A percentile compares a stretch with the other conserved stretches of the same genome.
Evolutionary conservation across 2,113 vertebrate genomes (phyloP).

Genomic region (Harpagus bidentatus): DNA sequence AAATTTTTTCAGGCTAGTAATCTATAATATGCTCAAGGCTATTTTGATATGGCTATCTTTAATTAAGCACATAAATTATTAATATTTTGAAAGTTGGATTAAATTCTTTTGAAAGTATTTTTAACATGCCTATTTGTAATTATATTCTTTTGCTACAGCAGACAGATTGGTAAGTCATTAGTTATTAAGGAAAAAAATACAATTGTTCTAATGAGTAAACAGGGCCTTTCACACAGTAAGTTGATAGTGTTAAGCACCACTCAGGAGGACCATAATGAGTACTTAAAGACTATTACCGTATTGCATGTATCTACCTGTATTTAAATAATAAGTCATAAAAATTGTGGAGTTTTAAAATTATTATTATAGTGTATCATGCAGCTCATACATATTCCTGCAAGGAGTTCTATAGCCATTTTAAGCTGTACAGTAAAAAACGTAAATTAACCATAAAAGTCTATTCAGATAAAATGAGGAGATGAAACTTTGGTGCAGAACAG

Average conservation of each 20-base stretch:
- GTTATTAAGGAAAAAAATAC: background rate
- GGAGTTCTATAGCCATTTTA: background rate
- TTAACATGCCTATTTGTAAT: background rate
- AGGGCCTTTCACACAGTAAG: background rate
- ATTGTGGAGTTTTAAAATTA: background rate
- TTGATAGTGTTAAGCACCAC: background rate
- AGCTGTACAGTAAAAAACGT: background rate
- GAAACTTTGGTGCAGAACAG: background rate
- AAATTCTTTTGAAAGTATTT: slow-evolving; percentile 15
- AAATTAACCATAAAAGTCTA: background rate
- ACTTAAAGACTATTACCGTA: background rate
- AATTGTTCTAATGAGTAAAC: background rate
- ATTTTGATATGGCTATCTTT: slow-evolving; percentile 13
- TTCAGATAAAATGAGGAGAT: background rate
- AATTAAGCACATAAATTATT: slow-evolving; percentile 18
- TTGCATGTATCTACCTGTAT: background rate
- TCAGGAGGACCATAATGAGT: background rate
- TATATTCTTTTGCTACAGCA: background rate
- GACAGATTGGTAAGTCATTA: background rate
- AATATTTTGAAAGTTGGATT: slow-evolving; percentile 29
- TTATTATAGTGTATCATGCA: background rate
- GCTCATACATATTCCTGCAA: background rate
- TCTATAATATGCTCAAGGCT: background rate
- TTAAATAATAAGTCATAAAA: background rate
- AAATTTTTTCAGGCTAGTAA: background rate